Evolutionary conservation across 1,140 invertebrate genomes (phyloP).

Genomic region (Anagrus nilaparvatae): DNA sequence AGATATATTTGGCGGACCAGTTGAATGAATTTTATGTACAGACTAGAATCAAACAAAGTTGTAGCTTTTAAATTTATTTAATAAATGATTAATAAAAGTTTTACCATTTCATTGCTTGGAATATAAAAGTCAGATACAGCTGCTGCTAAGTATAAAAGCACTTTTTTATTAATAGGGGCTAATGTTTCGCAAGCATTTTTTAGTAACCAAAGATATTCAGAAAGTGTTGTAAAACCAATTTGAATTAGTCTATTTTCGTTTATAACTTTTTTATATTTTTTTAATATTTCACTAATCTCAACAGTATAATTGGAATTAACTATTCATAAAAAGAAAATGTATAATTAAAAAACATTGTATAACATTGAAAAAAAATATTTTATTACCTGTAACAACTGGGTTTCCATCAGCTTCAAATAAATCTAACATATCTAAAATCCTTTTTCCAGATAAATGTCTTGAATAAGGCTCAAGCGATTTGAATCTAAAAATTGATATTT

Average conservation of each 20-base stretch:
- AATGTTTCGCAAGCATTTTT: slow-evolving; percentile 69
- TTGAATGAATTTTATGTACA: slow-evolving; percentile 87
- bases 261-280: slow-evolving; percentile 60
- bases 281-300: slow-evolving; percentile 54
- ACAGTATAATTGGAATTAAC: slow-evolving; percentile 62
- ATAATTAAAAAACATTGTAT: slow-evolving; percentile 5
- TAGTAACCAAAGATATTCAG: slow-evolving; percentile 90
- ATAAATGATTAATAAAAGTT: slow-evolving; percentile 18
- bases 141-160: slow-evolving; percentile 87
- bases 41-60: no score
- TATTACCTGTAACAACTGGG: slow-evolving; percentile 46
- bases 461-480: slow-evolving; percentile 86
- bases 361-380: slow-evolving; percentile 8
- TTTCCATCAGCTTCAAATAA: slow-evolving; percentile 49
- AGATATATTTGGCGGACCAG: slow-evolving; percentile 68
- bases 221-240: slow-evolving; percentile 72
- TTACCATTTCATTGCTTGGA: slow-evolving; percentile 83
- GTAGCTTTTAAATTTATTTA: slow-evolving; percentile 2
- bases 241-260: slow-evolving; percentile 57
- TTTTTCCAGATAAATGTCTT: slow-evolving; percentile 68
- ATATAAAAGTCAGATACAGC: slow-evolving; percentile 99
- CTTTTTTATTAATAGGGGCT: slow-evolving; percentile 52
- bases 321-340: slow-evolving; percentile 23
- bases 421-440: slow-evolving; percentile 73
- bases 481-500: slow-evolving; percentile 31